A percentile compares a stretch with the other conserved stretches of the same genome.
phyloP scores from a whole-genome alignment of 2,888 invertebrate genomes.

The Ceraclea dissimilis region DNA sequence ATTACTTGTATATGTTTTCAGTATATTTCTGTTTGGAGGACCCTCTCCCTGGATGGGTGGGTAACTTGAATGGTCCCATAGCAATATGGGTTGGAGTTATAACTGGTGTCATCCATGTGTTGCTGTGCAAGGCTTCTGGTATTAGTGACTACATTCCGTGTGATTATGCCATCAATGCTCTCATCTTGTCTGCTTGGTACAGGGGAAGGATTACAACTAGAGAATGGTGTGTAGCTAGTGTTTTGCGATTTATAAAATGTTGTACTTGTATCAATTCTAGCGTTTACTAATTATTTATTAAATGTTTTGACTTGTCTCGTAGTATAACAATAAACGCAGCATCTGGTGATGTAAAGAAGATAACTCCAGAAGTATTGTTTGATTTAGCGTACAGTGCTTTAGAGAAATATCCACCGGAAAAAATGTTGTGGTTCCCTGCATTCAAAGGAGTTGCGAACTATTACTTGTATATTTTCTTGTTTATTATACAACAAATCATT shows the following conservation, averaged over 20 bases:
- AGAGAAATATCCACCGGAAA: not conserved
- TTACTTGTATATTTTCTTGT: slow-evolving; percentile 7
- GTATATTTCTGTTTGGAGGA: slow-evolving; percentile 26
- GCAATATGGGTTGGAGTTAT: slow-evolving; percentile 28
- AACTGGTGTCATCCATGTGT: slow-evolving; percentile 24
- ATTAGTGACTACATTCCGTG: slow-evolving; percentile 25
- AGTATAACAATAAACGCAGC: slow-evolving; percentile 19
- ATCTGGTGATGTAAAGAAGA: slow-evolving; percentile 10
- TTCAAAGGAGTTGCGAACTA: slow-evolving; percentile 6
- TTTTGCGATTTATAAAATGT: no score
- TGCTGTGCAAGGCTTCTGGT: slow-evolving; percentile 11
- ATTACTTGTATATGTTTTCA: no score
- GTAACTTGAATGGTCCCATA: slow-evolving; percentile 39
- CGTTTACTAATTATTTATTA: no score
- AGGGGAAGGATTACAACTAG: slow-evolving; percentile 10
- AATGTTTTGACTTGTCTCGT: not conserved
- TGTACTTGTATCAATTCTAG: no score
- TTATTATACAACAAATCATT: slow-evolving; percentile 15
- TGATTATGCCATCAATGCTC: slow-evolving; percentile 26
- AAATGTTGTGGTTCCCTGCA: slow-evolving; percentile 16
- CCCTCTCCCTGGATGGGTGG: slow-evolving; percentile 40
- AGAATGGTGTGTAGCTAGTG: slow-evolving; percentile 15
- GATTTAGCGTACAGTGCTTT: not conserved
- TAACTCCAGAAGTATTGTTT: not conserved
- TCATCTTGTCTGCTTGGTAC: slow-evolving; percentile 26